phyloP scores from a whole-genome alignment of 2,888 invertebrate genomes.

The Rapana venosa region DNA sequence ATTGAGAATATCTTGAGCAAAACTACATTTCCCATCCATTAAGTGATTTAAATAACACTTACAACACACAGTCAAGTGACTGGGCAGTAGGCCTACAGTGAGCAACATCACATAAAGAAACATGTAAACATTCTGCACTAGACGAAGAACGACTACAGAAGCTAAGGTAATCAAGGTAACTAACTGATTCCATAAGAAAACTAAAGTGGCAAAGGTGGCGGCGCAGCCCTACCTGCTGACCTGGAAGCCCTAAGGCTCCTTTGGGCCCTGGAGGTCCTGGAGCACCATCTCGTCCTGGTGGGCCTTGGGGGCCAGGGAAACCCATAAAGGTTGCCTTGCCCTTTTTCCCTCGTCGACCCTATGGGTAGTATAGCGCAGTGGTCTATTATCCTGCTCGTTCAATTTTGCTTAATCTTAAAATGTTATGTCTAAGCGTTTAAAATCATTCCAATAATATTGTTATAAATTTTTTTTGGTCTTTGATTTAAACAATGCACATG shows the following conservation, averaged over 20 bases:
- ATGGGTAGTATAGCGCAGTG: constrained; percentile 33
- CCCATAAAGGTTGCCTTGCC: constrained; percentile 57
- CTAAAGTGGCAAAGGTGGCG: not conserved
- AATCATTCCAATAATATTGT: not conserved
- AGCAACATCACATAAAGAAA: not conserved
- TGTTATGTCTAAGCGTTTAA: not conserved
- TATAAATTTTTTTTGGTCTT: too few relatives aligned
- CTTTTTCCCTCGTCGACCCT: constrained; percentile 57
- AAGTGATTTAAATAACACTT: too few relatives aligned
- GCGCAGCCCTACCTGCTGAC: constrained; percentile 65
- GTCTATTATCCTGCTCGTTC: not conserved
- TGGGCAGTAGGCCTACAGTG: not conserved
- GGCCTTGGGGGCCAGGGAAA: constrained; percentile 82
- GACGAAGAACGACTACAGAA: not conserved
- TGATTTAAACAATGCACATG: not conserved
- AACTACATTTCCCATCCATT: too few relatives aligned
- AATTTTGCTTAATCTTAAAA: not conserved
- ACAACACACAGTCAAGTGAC: not conserved
- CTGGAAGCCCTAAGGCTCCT: constrained; percentile 81
- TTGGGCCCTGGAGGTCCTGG: constrained; percentile 73
- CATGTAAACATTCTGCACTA: not conserved
- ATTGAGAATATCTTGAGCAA: too few relatives aligned
- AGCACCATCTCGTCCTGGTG: constrained; percentile 81
- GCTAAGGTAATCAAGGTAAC: not conserved
- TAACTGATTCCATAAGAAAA: not conserved